A percentile compares a stretch with the other conserved stretches of the same genome.
phyloP scores from a whole-genome alignment of 2,797 vertebrate species.

The Bucorvus abyssinicus region DNA sequence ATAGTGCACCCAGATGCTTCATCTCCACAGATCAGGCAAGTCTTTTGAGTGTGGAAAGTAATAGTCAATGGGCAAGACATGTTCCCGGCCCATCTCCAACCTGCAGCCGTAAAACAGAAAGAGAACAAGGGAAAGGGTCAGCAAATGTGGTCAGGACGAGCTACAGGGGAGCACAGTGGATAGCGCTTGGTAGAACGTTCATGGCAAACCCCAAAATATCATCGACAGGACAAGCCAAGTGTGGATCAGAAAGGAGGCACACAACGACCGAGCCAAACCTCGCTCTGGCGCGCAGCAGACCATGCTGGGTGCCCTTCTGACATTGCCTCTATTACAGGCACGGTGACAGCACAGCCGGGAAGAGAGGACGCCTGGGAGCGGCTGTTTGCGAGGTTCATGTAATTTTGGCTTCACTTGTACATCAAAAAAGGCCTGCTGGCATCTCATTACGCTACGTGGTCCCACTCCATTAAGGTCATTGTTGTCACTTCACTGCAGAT shows the following conservation, averaged over 20 bases:
- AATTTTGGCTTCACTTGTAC: not conserved
- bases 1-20: conserved; percentile 97
- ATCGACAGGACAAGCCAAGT: not conserved
- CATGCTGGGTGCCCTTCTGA: not conserved
- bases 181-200: rapidly evolving
- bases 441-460: not conserved
- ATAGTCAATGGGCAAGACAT: conserved; percentile 93
- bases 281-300: rapidly evolving
- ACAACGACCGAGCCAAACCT: not conserved
- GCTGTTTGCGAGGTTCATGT: not conserved
- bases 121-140: conserved; percentile 24
- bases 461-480: not conserved
- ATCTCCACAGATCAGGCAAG: conserved; percentile 94
- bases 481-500: not conserved
- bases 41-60: conserved; percentile 97
- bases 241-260: not conserved
- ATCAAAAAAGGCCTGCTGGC: not conserved
- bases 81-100: conserved; percentile 85
- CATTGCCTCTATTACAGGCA: not conserved
- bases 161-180: rapidly evolving
- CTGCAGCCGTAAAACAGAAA: conserved; percentile 64
- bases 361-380: not conserved
- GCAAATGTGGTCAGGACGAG: not conserved
- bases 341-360: not conserved
- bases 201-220: not conserved